Evolutionary conservation across 2,888 invertebrate genomes (phyloP), one percentile per base, ranked within the genome.

Genomic region (Sympetrum striolatum): DNA sequence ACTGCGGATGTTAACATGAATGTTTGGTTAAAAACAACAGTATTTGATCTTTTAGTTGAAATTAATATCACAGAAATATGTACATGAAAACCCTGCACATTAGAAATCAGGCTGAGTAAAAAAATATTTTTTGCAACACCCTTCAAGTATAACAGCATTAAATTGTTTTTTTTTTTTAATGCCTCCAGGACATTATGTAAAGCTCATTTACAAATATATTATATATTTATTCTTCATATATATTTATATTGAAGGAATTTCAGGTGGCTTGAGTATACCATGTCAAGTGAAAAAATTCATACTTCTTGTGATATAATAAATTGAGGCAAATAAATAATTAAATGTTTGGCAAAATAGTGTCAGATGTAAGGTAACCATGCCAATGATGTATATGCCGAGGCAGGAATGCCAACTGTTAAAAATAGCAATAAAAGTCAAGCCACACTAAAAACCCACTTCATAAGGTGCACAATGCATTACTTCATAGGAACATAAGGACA

Each of bases 61-160:
- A 86, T 86, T 86, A 86, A 86, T 86, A 86, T 86, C 86, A 86
- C 86, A 86, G 86, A 60, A 86, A 39, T 86, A 86, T 86, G 86
- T 86, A 86, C 86, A 86, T 60, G 37, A 86, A 86, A 82, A 86
- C 86, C 86, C 86, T 86, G 86, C 86, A 86, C 37, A 86, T 86
- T 86, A 37, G 60, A 86, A 86, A 86, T 86, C 86, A 86, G 60
- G 60, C 60, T 60, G 60, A 60, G 86, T 86, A 86, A 86, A 86
- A 86, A 86, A 86, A 86, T 86, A 86, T 86, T 86, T 86, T 86
- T 86, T 64, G 86, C 60, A 86, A 86, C 86, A 86, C 86, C 82
- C 86, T 86, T 86, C 60, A n/a, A 37, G 73, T 73, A 86, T 64
- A 86, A 86, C 64, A 86, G 58, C 86, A 60, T 64, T 86, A 22